A percentile compares a stretch with the other conserved stretches of the same genome.
These are phyloP conservation scores for Enteromius thamalakanensis DNA, from an alignment of 2,797 vertebrate genomes.

Conservation along the genomic window DNA sequence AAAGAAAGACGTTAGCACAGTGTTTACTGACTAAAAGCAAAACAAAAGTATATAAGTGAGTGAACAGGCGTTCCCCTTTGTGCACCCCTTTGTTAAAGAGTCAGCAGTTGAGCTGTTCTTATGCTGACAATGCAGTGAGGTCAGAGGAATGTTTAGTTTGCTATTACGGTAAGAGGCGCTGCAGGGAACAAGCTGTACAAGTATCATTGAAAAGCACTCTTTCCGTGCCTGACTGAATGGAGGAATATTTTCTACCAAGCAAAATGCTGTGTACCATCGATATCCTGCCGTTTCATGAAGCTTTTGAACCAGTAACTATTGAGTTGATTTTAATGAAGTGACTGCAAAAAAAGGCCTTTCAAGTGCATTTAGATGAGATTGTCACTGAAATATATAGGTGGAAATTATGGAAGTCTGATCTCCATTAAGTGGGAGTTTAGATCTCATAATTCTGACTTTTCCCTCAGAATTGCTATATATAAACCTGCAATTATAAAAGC, in stretches of 20 bases:
- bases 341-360: neutral
- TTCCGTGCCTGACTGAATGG: neutral
- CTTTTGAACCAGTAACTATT: neutral
- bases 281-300: neutral
- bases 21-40: neutral
- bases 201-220: conserved; percentile 31
- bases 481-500: no score
- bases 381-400: neutral
- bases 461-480: no score
- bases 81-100: conserved; percentile 25
- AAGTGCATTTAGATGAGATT: neutral
- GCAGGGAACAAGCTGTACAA: conserved; percentile 16
- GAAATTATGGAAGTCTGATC: no score
- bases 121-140: conserved; percentile 29
- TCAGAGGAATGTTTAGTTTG: conserved; percentile 39
- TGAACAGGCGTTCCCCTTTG: conserved; percentile 16
- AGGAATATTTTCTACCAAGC: neutral
- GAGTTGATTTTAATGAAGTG: neutral
- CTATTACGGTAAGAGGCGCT: conserved; percentile 29
- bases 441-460: no score
- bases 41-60: neutral
- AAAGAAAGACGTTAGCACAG: neutral
- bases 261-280: neutral
- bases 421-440: no score
- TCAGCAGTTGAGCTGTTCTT: conserved; percentile 29